Evolutionary conservation across 1,140 invertebrate genomes (phyloP).

Genomic region (Anadara kagoshimensis): DNA sequence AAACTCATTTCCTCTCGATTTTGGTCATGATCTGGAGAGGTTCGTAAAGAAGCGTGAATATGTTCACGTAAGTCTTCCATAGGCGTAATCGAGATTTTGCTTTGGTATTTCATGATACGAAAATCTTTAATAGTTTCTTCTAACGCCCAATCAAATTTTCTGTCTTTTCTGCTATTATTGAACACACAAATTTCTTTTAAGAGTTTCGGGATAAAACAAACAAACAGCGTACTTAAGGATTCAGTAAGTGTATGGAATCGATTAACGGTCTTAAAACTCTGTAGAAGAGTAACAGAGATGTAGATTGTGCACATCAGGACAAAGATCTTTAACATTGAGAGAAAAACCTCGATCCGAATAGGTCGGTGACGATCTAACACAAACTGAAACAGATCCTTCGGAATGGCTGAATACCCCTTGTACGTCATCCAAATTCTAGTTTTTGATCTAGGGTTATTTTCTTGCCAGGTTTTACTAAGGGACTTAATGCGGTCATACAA

Average conservation of each 20-base stretch:
- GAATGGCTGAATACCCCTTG: conserved; percentile 20
- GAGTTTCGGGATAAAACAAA: conserved; percentile 33
- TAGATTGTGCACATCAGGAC: conserved; percentile 20
- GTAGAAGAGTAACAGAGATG: conserved; percentile 28
- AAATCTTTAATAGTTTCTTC: too few relatives aligned
- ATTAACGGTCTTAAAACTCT: conserved; percentile 19
- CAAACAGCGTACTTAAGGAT: conserved; percentile 24
- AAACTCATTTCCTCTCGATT: too few relatives aligned
- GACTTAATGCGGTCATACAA: conserved; percentile 16
- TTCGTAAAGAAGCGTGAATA: too few relatives aligned
- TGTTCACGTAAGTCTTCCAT: too few relatives aligned
- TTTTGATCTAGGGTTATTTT: not conserved
- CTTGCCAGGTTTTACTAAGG: conserved; percentile 14
- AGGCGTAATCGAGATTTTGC: too few relatives aligned
- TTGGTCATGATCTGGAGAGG: too few relatives aligned
- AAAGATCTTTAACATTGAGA: conserved; percentile 15
- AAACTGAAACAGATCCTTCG: conserved; percentile 16
- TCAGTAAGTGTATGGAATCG: conserved; percentile 28
- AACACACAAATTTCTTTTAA: conserved; percentile 23
- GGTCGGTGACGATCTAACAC: conserved; percentile 17
- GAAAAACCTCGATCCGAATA: conserved; percentile 19
- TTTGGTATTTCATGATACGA: too few relatives aligned
- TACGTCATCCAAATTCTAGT: not conserved
- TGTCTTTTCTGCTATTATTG: conserved; percentile 2
- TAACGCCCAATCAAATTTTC: too few relatives aligned